Evolutionary conservation across 2,888 invertebrate species (phyloP), one percentile per base, ranked within the genome.

Genomic region (Bugula neritina): DNA sequence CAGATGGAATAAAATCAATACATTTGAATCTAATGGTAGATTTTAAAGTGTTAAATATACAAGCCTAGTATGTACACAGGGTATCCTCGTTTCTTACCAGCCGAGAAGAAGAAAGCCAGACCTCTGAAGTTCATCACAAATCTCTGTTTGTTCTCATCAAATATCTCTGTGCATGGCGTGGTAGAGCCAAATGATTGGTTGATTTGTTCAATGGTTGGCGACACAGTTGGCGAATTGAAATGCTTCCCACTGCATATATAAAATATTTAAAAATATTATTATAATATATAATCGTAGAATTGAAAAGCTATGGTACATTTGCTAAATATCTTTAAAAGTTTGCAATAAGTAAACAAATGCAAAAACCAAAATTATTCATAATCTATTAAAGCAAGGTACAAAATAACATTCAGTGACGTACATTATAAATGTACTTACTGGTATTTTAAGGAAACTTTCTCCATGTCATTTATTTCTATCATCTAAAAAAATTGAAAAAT

Each of bases 161-260:
- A 98, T 70, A 95, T 93, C 86, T 79, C 55, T 5, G 23, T 85
- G 78, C 97, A 98, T 35, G 98, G 98, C 86, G 96, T 95, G 43
- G 99, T 99, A 74, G 98, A 97, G 76, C 98, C 98, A 87, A 99
- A 99, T 72, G 94, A 95, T 87, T 96, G 94, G 86, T 98, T 98
- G 77, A 99, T 95, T 86, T 96, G 95, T 86, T 97, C 94, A 80
- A 98, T 93, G 75, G 96, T 94, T 76, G 98, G 97, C 85, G 92
- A 89, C 74, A 96, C 92, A 86, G 94, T 93, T 17, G 95, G 94
- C 35, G 94, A 92, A 86, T 81, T 84, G 77, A 84, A 84, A 73
- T 80, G 81, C 27, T 81, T 80, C 21, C 82, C 82, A 77, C 83
- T 83, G 77, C 35, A 78, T 78, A 57, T 35, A 23, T 72, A 58